Evolutionary conservation across 2,888 invertebrate genomes (phyloP).

Genomic region (Macaria notata): DNA sequence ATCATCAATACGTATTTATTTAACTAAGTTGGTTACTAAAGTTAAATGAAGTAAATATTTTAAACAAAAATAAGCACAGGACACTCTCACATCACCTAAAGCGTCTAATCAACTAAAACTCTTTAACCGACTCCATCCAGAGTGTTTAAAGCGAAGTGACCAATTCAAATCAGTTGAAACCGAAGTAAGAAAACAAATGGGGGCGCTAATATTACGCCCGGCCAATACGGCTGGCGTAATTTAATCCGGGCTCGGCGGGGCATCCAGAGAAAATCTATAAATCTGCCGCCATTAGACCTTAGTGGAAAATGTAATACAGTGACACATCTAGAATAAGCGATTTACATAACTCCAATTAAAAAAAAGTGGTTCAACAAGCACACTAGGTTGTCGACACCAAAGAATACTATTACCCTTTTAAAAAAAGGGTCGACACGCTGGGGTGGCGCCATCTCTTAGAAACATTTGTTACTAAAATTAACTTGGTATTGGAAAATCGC

Average conservation of each 20-base stretch:
- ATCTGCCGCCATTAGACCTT: conserved; percentile 79
- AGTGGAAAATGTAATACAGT: conserved; percentile 21
- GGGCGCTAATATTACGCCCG: conserved; percentile 76
- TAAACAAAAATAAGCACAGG: no score
- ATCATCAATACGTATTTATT: no score
- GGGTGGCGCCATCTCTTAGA: no score
- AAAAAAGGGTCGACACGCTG: no score
- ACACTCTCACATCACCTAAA: not conserved
- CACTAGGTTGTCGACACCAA: no score
- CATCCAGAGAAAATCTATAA: conserved; percentile 80
- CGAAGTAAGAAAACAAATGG: conserved; percentile 71
- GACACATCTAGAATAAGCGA: not conserved
- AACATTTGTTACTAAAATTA: no score
- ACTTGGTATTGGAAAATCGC: no score
- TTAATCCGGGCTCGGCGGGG: conserved; percentile 78
- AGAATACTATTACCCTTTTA: no score
- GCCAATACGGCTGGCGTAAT: conserved; percentile 79
- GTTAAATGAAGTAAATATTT: no score
- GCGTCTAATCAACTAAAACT: conserved; percentile 23
- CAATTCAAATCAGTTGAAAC: conserved; percentile 64
- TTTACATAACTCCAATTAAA: no score
- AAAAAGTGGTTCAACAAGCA: no score
- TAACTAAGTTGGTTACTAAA: no score
- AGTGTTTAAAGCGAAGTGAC: conserved; percentile 53
- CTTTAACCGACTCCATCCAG: conserved; percentile 28